Conservation (phyloP, 2,113 vertebrate species). For the Sisor rabdophorus region DNA sequence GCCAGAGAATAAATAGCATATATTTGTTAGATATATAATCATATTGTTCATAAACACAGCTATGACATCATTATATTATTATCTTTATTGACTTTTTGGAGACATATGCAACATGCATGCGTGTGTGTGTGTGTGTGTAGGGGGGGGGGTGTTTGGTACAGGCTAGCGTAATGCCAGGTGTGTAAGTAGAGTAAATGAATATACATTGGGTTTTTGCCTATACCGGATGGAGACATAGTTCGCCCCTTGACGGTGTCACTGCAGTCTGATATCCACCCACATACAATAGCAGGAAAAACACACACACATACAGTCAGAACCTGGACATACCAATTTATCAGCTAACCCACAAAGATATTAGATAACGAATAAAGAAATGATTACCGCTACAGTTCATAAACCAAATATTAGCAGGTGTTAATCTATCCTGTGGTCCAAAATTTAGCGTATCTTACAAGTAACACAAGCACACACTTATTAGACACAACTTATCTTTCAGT, state of each 20-base stretch:
- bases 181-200: conserved; percentile 4
- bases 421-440: too few relatives aligned
- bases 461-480: too few relatives aligned
- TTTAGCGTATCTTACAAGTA: too few relatives aligned
- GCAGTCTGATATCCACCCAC: conserved; percentile 31
- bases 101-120: too few relatives aligned
- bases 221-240: conserved; percentile 41
- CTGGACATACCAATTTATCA: conserved; percentile 21
- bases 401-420: too few relatives aligned
- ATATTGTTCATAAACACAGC: too few relatives aligned
- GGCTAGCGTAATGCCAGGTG: conserved; percentile 19
- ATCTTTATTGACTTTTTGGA: too few relatives aligned
- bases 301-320: conserved; percentile 20
- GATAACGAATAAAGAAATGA: not conserved
- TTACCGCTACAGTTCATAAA: too few relatives aligned
- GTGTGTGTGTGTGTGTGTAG: too few relatives aligned
- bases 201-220: conserved; percentile 19
- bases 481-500: too few relatives aligned
- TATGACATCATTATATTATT: too few relatives aligned
- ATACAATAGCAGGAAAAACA: conserved; percentile 52
- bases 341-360: not conserved
- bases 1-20: not conserved
- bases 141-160: not conserved
- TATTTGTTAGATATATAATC: too few relatives aligned
- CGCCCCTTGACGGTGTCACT: conserved; percentile 38